phyloP scores from a whole-genome alignment of 2,888 invertebrate species.

The Drosophila paranaensis region DNA sequence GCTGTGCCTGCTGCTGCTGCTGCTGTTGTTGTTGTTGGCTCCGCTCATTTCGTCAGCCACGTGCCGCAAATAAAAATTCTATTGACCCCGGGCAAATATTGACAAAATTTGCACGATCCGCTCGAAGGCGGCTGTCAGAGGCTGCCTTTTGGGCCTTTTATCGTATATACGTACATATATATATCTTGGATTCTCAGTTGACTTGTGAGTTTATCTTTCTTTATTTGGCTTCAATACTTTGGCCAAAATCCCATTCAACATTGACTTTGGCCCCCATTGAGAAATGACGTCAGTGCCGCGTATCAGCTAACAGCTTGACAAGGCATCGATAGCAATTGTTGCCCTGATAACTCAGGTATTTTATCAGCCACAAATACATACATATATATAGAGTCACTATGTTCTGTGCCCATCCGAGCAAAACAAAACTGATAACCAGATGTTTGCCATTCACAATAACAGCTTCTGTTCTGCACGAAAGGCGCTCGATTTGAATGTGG shows the following conservation, averaged over 20 bases:
- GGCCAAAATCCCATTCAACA: constrained; percentile 14
- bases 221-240: constrained; percentile 12
- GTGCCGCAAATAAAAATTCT: constrained; percentile 71
- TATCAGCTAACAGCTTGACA: constrained; percentile 16
- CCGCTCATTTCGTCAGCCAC: constrained; percentile 53
- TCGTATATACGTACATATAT: neutral
- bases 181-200: neutral
- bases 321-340: constrained; percentile 49
- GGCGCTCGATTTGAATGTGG: constrained; percentile 38
- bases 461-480: constrained; percentile 42
- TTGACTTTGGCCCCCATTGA: constrained; percentile 52
- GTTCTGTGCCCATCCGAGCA: constrained; percentile 16
- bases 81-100: constrained; percentile 75
- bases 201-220: neutral
- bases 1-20: constrained; percentile 8
- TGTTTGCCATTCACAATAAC: constrained; percentile 49
- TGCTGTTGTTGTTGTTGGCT: constrained; percentile 16
- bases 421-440: constrained; percentile 50
- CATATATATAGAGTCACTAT: neutral
- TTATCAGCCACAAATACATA: constrained; percentile 58
- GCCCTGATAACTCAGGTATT: constrained; percentile 67
- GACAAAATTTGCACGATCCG: constrained; percentile 64
- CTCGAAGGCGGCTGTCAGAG: constrained; percentile 22
- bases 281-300: constrained; percentile 54
- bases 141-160: constrained; percentile 33